A percentile compares a stretch with the other conserved stretches of the same genome.
These are phyloP conservation scores for Nycticebus coucang DNA, from an alignment of 2,113 vertebrate genomes.

Conservation along the genomic window DNA sequence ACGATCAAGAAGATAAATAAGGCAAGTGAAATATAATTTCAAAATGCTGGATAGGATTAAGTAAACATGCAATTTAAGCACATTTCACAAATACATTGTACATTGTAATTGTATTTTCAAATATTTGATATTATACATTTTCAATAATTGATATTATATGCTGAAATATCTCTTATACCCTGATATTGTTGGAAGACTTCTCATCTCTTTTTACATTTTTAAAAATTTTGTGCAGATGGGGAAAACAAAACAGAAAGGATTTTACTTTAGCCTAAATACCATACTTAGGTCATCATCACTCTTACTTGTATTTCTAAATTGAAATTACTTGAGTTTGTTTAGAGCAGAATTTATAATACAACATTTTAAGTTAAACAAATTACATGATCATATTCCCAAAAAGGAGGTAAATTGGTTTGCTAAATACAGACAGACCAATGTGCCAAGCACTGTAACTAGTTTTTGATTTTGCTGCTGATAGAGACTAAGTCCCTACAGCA, in stretches of 20 bases:
- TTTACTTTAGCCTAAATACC: slow-evolving; percentile 36
- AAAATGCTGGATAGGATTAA: not conserved
- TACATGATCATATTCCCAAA: slow-evolving; percentile 43
- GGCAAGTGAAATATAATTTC: not conserved
- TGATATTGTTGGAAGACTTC: slow-evolving; percentile 44
- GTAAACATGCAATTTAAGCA: slow-evolving; percentile 34
- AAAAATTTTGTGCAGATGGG: slow-evolving; percentile 28
- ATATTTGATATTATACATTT: not conserved
- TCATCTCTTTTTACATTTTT: not conserved
- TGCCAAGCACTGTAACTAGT: not conserved
- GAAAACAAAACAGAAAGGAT: slow-evolving; percentile 34
- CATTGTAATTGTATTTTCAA: slow-evolving; percentile 70
- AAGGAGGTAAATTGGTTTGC: slow-evolving; percentile 27
- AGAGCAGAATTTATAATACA: slow-evolving; percentile 48
- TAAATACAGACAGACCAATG: slow-evolving; percentile 57
- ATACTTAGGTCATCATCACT: slow-evolving; percentile 30
- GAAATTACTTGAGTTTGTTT: slow-evolving; percentile 62
- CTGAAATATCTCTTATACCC: slow-evolving; percentile 4
- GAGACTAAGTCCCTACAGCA: not conserved
- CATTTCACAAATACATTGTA: too few species aligned
- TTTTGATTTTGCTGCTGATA: slow-evolving; percentile 50
- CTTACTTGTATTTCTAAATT: slow-evolving; percentile 61
- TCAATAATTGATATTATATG: slow-evolving; percentile 17
- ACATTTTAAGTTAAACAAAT: slow-evolving; percentile 58
- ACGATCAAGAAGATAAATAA: not conserved